Conservation (phyloP, 2,797 vertebrate species). For the Luscinia luscinia region DNA sequence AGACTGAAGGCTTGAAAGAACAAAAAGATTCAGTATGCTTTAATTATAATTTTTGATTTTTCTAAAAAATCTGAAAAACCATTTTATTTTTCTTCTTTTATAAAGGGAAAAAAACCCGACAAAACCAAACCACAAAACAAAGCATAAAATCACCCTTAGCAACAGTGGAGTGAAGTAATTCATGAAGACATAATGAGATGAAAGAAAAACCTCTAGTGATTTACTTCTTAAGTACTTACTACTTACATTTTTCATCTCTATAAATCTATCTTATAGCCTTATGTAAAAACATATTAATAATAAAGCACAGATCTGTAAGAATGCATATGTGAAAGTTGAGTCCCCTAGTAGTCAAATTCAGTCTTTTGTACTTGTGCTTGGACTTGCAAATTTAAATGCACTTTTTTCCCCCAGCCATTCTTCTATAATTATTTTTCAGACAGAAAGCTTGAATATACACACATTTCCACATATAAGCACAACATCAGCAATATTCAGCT, state of each 20-base stretch:
- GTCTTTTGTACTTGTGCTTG: background rate
- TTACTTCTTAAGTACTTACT: background rate
- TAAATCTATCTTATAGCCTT: background rate
- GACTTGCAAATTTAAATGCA: background rate
- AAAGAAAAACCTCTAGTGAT: background rate
- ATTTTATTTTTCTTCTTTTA: background rate
- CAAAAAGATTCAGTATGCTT: background rate
- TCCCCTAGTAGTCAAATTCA: background rate
- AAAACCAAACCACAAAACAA: background rate
- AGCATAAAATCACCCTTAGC: background rate
- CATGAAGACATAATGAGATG: background rate
- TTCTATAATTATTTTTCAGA: background rate
- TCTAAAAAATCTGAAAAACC: rapidly evolving
- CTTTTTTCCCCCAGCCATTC: background rate
- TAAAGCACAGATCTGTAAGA: background rate
- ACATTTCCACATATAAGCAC: background rate
- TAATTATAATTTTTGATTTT: background rate
- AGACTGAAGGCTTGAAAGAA: background rate
- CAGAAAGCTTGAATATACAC: background rate
- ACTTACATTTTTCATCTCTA: background rate
- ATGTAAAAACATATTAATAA: background rate
- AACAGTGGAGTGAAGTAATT: background rate
- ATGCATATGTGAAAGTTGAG: background rate
- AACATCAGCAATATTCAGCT: background rate
- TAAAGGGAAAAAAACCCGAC: background rate